Conservation (phyloP, 2,888 invertebrate species). For the Drosophila mimetica region DNA sequence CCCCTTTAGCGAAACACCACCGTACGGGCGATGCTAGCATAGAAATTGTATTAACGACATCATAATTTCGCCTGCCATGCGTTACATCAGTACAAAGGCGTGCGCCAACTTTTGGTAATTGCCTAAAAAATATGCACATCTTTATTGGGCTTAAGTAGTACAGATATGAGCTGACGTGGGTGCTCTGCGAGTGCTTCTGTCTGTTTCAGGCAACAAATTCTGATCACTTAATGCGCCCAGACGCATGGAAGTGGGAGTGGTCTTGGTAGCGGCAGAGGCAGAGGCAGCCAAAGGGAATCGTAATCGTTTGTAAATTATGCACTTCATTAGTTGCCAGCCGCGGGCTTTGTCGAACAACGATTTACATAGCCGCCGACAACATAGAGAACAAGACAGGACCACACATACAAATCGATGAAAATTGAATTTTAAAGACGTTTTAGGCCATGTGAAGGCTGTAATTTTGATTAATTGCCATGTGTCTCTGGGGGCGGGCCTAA, state of each 20-base stretch:
- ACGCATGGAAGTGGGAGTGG: conserved; percentile 17
- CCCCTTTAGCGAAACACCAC: not conserved
- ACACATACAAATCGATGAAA: not conserved
- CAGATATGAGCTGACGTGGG: conserved; percentile 2
- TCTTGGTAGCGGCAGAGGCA: not conserved
- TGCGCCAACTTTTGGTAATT: conserved; percentile 39
- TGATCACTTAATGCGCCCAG: conserved; percentile 31
- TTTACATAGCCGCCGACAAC: conserved; percentile 5
- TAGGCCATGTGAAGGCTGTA: not conserved
- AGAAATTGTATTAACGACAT: conserved; percentile 36
- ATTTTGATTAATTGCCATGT: not conserved
- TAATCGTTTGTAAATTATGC: conserved; percentile 56
- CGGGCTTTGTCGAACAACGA: conserved; percentile 12
- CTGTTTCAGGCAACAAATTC: conserved; percentile 37
- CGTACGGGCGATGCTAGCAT: not conserved
- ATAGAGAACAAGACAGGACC: not conserved
- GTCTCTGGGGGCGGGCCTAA: not conserved
- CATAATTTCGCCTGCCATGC: conserved; percentile 30
- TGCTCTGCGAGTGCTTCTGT: conserved; percentile 1
- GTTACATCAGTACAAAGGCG: conserved; percentile 23
- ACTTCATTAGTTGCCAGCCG: conserved; percentile 49
- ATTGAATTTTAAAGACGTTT: not conserved
- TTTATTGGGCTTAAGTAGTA: conserved; percentile 44
- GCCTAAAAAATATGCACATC: conserved; percentile 45
- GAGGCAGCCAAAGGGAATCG: conserved; percentile 7